Evolutionary conservation across 92 coral and sea anemone genomes (phyloP).

Genomic region (Plumapathes pennacea): DNA sequence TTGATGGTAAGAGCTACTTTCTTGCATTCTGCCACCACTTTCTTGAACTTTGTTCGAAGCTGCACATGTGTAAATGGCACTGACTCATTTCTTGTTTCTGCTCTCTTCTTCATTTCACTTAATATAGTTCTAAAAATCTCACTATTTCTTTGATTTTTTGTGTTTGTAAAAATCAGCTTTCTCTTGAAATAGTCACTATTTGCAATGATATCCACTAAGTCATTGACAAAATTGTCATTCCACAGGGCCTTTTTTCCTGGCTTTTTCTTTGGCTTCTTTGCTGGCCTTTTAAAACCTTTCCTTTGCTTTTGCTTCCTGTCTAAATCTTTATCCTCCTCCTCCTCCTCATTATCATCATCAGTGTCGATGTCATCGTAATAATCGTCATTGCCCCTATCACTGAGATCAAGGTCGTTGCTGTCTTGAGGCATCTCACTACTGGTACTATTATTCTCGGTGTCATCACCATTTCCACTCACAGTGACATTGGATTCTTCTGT

Average conservation of each 20-base stretch:
- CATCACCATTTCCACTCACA: no score
- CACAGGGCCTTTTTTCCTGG: constrained; percentile 7
- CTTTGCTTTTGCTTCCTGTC: no score
- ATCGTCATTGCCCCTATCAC: no score
- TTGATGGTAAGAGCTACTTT: constrained; percentile 6
- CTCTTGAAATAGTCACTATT: constrained; percentile 14
- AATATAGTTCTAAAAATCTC: constrained; percentile 4
- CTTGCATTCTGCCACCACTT: constrained; percentile 5
- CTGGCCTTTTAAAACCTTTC: no score
- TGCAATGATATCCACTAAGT: constrained; percentile 13
- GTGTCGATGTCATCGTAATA: no score
- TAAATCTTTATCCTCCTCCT: no score
- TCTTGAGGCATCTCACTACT: no score
- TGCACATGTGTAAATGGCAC: neutral
- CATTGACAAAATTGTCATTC: neutral
- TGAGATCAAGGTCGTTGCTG: no score
- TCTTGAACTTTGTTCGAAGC: constrained; percentile 2
- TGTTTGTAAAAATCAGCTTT: constrained; percentile 13
- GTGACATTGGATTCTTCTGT: no score
- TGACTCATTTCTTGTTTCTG: constrained; percentile 1
- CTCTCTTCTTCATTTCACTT: constrained; percentile 11
- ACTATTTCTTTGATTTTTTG: constrained; percentile 5
- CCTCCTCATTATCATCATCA: no score
- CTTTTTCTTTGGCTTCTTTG: constrained; percentile 1
- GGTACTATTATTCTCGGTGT: no score